Evolutionary conservation across 1,140 invertebrate genomes (phyloP).

Genomic region (Leptonema lineaticorne): DNA sequence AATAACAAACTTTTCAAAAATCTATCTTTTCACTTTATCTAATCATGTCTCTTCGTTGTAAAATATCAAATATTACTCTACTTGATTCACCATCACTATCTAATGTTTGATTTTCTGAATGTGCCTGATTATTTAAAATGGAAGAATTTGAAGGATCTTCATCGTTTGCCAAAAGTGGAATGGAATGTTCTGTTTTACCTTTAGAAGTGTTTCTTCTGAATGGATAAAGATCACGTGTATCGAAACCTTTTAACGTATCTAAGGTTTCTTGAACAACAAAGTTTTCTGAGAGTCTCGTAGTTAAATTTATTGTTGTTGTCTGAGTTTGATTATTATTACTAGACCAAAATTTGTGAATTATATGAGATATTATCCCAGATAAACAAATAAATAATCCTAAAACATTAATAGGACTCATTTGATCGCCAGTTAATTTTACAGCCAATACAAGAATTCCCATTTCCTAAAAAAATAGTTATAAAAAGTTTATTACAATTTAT

Average conservation of each 20-base stretch:
- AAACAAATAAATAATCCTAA: slow-evolving; percentile 86
- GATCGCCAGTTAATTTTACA: slow-evolving; percentile 81
- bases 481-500: no score
- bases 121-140: slow-evolving; percentile 34
- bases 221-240: slow-evolving; percentile 45
- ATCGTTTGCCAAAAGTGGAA: slow-evolving; percentile 48
- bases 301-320: slow-evolving; percentile 46
- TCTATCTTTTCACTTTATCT: slow-evolving; percentile 24
- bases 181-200: slow-evolving; percentile 44
- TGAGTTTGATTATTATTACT: slow-evolving; percentile 17
- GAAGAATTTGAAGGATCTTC: slow-evolving; percentile 30
- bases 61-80: slow-evolving; percentile 49
- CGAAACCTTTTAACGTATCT: slow-evolving; percentile 38
- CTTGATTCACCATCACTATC: slow-evolving; percentile 52
- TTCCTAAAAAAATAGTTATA: no score
- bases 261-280: slow-evolving; percentile 35
- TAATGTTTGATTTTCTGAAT: slow-evolving; percentile 42
- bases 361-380: slow-evolving; percentile 84
- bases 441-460: slow-evolving; percentile 85
- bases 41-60: slow-evolving; percentile 49
- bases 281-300: slow-evolving; percentile 44
- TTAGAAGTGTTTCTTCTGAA: slow-evolving; percentile 41
- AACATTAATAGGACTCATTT: slow-evolving; percentile 79
- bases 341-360: slow-evolving; percentile 69
- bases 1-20: neutral